Conservation (phyloP, 2,797 vertebrate species). For the Pseudocheirus occidentalis region DNA sequence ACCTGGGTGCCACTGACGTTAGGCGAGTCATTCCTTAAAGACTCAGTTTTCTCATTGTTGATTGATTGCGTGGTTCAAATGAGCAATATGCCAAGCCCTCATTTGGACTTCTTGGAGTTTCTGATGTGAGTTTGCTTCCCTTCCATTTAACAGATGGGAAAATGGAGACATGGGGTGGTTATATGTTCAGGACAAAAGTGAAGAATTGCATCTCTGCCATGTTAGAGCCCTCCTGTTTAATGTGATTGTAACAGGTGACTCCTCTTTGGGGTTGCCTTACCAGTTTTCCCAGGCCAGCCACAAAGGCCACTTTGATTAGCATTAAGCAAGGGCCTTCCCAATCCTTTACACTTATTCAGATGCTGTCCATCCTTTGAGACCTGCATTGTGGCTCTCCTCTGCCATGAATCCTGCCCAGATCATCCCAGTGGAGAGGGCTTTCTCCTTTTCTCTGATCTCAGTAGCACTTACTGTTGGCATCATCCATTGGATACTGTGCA, state of each 20-base stretch:
- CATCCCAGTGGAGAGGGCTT: not conserved
- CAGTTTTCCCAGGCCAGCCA: not conserved
- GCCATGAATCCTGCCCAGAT: not conserved
- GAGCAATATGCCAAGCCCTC: not conserved
- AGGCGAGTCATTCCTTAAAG: not conserved
- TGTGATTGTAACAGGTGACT: not conserved
- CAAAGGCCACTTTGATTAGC: not conserved
- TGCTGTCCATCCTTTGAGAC: not conserved
- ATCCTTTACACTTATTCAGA: not conserved
- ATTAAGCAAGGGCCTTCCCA: not conserved
- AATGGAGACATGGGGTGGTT: not conserved
- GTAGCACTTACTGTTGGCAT: not conserved
- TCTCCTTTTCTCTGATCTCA: not conserved
- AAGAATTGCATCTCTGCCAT: not conserved
- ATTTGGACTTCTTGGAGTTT: not conserved
- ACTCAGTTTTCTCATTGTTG: not conserved
- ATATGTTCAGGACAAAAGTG: not conserved
- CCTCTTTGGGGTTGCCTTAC: not conserved
- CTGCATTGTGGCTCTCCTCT: not conserved
- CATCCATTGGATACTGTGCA: not conserved
- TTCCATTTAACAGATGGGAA: not conserved
- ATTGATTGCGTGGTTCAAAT: not conserved
- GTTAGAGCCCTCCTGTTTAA: not conserved
- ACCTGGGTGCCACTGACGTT: not conserved
- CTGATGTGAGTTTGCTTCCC: not conserved